Base-by-base conservation (phyloP, 2,797 vertebrate species). In the Natrix natrix region DNA sequence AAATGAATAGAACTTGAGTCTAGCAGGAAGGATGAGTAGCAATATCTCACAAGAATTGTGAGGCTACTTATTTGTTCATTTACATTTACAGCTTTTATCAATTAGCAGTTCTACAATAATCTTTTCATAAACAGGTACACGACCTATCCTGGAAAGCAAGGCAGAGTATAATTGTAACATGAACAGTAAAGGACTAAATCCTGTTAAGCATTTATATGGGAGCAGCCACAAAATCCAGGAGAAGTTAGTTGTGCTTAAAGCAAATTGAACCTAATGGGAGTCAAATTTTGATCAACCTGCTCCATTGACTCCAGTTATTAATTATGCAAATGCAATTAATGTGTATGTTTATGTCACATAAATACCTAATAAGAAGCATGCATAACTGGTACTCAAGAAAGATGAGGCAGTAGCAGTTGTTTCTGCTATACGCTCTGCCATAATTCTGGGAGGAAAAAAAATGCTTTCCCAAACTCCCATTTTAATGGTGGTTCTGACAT, bases 1-100 rank as follows among this genome's bases (percentile, higher is more conserved):
- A 61, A 93, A 63, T 94, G 61, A 2, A 59, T 2, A 93, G 83
- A 93, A 55, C 78, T n/a, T 93, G 52, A 86, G 61, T 96, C 92
- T 66, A 95, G 91, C 92, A 95, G 86, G 92, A 93, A 24, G 78
- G 91, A 32, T 92, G 92, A 1, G 0, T 0, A 48, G 91, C 88
- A 93, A 20, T n/a, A 87, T 69, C 88, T 87, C 83, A 89, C 87
- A 88, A 0, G 24, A 91, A 89, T 63, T 92, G 87, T 91, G 0
- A 4, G 17, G 69, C 92, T 4, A 32, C 88, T 54, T 60, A 87
- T 87, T 91, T 93, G 88, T 16, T 92, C 83, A 91, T 90, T 93
- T 91, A 89, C 16, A 4, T 92, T 92, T 28, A 2, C 69, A 90
- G 93, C 94, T 87, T 28, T 95, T 92, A 14, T 20, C 43, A 89